These are phyloP conservation scores for Caenorhabditis sp. DNA, from an alignment of 2,888 invertebrate genomes.

Conservation along the genomic window DNA sequence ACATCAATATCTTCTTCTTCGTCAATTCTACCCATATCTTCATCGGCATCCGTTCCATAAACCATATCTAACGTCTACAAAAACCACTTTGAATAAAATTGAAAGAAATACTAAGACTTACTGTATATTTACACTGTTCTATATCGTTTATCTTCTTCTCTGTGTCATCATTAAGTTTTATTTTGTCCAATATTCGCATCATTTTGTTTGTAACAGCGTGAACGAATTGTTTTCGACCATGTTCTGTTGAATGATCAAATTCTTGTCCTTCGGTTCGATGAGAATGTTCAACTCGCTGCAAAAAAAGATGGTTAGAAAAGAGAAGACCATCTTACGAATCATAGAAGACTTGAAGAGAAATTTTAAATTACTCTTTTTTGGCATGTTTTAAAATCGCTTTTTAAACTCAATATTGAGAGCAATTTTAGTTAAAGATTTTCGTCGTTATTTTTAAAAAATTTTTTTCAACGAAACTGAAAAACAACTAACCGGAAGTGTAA, in stretches of 20 bases:
- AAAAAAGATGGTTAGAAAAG: background rate
- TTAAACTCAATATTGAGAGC: too few species aligned
- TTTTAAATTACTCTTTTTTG: too few species aligned
- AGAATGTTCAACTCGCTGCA: constrained; percentile 46
- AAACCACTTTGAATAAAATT: background rate
- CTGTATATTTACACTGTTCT: constrained; percentile 47
- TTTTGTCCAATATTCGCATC: constrained; percentile 32
- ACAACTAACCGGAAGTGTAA: constrained; percentile 44
- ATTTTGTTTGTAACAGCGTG: constrained; percentile 50
- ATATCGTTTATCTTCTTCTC: constrained; percentile 58
- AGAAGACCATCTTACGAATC: too few species aligned
- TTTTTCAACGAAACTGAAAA: background rate
- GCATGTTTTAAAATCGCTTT: too few species aligned
- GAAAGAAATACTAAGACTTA: constrained; percentile 14
- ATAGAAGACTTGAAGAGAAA: too few species aligned
- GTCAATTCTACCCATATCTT: constrained; percentile 38
- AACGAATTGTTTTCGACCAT: constrained; percentile 47
- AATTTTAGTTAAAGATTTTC: too few species aligned
- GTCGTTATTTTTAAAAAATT: too few species aligned
- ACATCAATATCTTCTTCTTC: constrained; percentile 57
- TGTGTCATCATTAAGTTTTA: constrained; percentile 53
- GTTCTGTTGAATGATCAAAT: constrained; percentile 55
- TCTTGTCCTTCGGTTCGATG: constrained; percentile 28
- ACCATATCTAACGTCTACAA: constrained; percentile 59
- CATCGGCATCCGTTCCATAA: constrained; percentile 31